Base-by-base conservation (phyloP, 2,888 invertebrate species). In the Acanthacorydalis orientalis region DNA sequence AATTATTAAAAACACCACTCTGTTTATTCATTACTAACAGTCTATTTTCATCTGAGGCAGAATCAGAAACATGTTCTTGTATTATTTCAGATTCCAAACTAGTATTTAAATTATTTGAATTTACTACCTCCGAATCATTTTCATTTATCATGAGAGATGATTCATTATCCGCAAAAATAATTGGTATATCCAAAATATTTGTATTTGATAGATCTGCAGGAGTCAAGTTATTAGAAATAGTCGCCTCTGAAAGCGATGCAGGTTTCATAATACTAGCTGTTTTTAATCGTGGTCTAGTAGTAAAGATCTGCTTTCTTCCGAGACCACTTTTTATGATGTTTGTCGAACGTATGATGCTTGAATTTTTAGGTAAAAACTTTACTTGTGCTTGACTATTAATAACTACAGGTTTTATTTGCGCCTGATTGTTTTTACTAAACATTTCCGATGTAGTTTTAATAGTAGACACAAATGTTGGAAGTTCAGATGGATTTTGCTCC, bases 101-200 rank as follows among this genome's bases (percentile, higher is more conserved):
- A 34, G 40, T 15, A 44, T 10, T 23, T 23, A 23, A 23, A 23
- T 6, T 23, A 23, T 23, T 23, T 8, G 45, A 46, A n/a, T 49
- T 48, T 14, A 52, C 44, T 1, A 51, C 50, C 1, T 50, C 12
- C 37, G 45, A 12, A 6, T 48, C 35, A 15, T 42, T 49, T 46
- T 51, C 49, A 44, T 31, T 33, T 8, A n/a, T 33, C n/a, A 37
- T 37, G 6, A 44, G 35, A 14, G 48, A 43, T 14, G 49, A 47
- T 12, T 53, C 48, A 16, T 74, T 77, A 53, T 78, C 78, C 1
- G 78, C 78, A 57, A 78, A 78, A 49, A 78, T 73, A 53, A 78
- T 78, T 1, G 78, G 78, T 57, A 78, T 69, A 56, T 78, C 77
- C 56, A 77, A 68, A 42, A 78, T 78, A 56, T 75, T 77, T 49